Base-by-base conservation (phyloP, 1,140 invertebrate genomes). In the Aricia agestis region DNA sequence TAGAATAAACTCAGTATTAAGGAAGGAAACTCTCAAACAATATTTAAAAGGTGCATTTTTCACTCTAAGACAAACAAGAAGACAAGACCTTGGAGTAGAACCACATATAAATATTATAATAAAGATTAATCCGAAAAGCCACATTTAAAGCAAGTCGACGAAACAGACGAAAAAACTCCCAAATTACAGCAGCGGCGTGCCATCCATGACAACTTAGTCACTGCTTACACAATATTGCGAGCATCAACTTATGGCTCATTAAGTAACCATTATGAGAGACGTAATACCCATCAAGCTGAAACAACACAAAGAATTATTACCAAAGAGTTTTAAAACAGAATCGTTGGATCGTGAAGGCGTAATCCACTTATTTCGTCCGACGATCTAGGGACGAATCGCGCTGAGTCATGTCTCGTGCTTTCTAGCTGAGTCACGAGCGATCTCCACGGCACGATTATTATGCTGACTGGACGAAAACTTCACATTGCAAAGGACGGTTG, bases 321-420 rank as follows among this genome's bases (percentile, higher is more conserved):
- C 82, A 73, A 77, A 72, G 68, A 77, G 75, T 78, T 86, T 82
- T 81, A 78, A 82, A 85, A 86, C 79, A 75, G 78, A 85, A 82
- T 82, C 79, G 81, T 80, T 85, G 77, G 79, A 74, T 76, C 80
- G 82, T 87, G 80, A 84, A 85, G 81, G 76, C 79, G 78, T 83
- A 87, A 87, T 89, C 82, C 82, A 87, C 82, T 89, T 86, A 87
- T 89, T 87, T 83, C 79, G 75, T 79, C 82, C 81, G 80, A 76
- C 80, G 83, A 82, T 85, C 79, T 75, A 72, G 76, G 67, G 82
- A 77, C 69, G 74, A 78, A 80, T 78, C 74, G 67, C 76, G 82
- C 74, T 72, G 82, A 83, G 81, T 87, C 87, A 87, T 78, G 83
- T 79, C 67, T 85, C 79, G 83, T 68, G 77, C 70, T 78, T 77